Conservation (phyloP, 1,140 invertebrate species). For the Cheumatopsyche charites region DNA sequence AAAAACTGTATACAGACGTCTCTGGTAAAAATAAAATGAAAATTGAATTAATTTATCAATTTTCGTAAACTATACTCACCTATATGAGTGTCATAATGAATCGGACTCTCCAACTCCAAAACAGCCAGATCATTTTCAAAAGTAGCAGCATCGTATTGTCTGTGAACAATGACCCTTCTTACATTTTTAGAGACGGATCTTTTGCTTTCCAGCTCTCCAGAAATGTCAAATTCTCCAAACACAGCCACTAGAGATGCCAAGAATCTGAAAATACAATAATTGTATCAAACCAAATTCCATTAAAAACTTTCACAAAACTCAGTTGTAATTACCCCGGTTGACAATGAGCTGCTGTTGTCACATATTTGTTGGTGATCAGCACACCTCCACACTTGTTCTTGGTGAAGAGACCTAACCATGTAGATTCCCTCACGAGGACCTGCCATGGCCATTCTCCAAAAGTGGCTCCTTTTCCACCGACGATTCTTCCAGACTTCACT, state of each 20-base stretch:
- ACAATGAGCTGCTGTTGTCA: constrained; percentile 92
- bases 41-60: too few species aligned
- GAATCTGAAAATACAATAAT: constrained; percentile 67
- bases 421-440: constrained; percentile 87
- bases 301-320: not conserved
- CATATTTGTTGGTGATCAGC: constrained; percentile 82
- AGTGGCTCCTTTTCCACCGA: constrained; percentile 83
- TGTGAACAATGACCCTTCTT: constrained; percentile 84
- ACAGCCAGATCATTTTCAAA: constrained; percentile 91
- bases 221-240: constrained; percentile 89
- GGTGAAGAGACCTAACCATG: constrained; percentile 92
- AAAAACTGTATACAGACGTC: too few species aligned
- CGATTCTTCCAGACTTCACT: constrained; percentile 81
- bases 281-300: not conserved
- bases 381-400: constrained; percentile 96
- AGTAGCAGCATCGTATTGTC: constrained; percentile 86
- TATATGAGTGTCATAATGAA: constrained; percentile 86
- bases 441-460: constrained; percentile 95
- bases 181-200: constrained; percentile 82
- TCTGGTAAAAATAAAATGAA: too few species aligned
- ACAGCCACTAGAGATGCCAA: constrained; percentile 88
- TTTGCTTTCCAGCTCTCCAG: constrained; percentile 78
- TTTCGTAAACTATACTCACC: constrained; percentile 56
- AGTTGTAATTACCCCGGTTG: constrained; percentile 79
- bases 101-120: constrained; percentile 80